Conservation (phyloP, 2,888 invertebrate genomes). For the Coenonympha arcania region DNA sequence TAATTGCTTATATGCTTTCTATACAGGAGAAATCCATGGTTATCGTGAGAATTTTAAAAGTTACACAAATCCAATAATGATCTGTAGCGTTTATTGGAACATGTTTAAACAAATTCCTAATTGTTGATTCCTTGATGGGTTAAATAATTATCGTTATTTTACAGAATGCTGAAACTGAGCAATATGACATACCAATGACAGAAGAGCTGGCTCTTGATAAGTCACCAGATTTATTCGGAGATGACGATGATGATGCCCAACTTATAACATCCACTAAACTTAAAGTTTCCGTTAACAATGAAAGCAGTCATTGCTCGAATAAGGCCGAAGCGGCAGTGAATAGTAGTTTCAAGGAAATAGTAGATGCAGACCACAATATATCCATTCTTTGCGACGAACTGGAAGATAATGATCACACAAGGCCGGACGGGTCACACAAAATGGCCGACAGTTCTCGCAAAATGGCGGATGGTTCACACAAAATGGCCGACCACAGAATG, state of each 20-base stretch:
- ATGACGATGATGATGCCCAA: conserved; percentile 35
- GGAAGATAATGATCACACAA: neutral
- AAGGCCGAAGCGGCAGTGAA: neutral
- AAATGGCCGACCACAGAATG: neutral
- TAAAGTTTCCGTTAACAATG: conserved; percentile 13
- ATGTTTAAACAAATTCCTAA: too few species aligned
- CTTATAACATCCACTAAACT: conserved; percentile 18
- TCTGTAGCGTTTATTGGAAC: too few species aligned
- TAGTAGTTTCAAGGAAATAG: conserved; percentile 4
- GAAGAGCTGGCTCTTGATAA: conserved; percentile 22
- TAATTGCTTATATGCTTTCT: too few species aligned
- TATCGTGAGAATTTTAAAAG: too few species aligned
- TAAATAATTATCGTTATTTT: too few species aligned
- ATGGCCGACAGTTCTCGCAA: neutral
- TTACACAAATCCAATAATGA: too few species aligned
- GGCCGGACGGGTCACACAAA: neutral
- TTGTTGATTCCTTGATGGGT: too few species aligned
- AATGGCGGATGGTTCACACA: neutral
- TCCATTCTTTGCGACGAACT: neutral
- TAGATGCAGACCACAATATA: neutral
- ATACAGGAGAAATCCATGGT: too few species aligned
- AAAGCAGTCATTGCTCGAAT: neutral
- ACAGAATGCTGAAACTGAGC: conserved; percentile 36
- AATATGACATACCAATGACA: conserved; percentile 20
- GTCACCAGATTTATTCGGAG: conserved; percentile 55